phyloP scores from a whole-genome alignment of 2,888 invertebrate genomes.

The Drosophila mettleri region DNA sequence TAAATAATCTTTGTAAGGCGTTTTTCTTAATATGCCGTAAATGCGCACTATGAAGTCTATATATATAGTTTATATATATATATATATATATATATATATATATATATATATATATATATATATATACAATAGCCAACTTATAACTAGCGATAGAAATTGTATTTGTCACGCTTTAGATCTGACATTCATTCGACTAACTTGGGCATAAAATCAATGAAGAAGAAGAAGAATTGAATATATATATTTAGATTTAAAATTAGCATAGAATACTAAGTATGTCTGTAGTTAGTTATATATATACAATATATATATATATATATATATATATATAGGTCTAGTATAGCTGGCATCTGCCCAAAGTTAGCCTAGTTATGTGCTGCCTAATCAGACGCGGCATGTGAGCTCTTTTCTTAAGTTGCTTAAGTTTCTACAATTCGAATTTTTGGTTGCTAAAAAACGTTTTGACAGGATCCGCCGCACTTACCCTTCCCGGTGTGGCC shows the following conservation, averaged over 20 bases:
- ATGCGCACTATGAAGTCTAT: slow-evolving; percentile 40
- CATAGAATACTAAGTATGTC: slow-evolving; percentile 39
- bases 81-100: slow-evolving; percentile 12
- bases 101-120: not conserved
- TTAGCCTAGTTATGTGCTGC: slow-evolving; percentile 46
- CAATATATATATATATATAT: not conserved
- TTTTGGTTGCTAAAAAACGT: slow-evolving; percentile 72
- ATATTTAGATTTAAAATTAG: slow-evolving; percentile 9
- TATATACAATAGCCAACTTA: slow-evolving; percentile 26
- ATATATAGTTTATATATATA: not conserved
- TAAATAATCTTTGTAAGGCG: slow-evolving; percentile 68
- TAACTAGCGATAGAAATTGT: slow-evolving; percentile 44
- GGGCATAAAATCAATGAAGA: slow-evolving; percentile 1
- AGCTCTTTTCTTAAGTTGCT: slow-evolving; percentile 36
- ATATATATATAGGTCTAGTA: slow-evolving; percentile 25
- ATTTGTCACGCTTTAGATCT: slow-evolving; percentile 36
- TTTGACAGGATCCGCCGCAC: slow-evolving; percentile 28
- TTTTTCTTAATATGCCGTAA: slow-evolving; percentile 59
- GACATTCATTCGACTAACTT: slow-evolving; percentile 29
- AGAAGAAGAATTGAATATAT: not conserved
- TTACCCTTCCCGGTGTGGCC: slow-evolving; percentile 15
- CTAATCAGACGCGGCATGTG: slow-evolving; percentile 49
- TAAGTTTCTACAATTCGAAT: slow-evolving; percentile 55
- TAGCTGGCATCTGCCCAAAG: slow-evolving; percentile 12
- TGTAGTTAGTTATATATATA: slow-evolving; percentile 23